Conservation (phyloP, 2,797 vertebrate species). For the Galago senegalensis region DNA sequence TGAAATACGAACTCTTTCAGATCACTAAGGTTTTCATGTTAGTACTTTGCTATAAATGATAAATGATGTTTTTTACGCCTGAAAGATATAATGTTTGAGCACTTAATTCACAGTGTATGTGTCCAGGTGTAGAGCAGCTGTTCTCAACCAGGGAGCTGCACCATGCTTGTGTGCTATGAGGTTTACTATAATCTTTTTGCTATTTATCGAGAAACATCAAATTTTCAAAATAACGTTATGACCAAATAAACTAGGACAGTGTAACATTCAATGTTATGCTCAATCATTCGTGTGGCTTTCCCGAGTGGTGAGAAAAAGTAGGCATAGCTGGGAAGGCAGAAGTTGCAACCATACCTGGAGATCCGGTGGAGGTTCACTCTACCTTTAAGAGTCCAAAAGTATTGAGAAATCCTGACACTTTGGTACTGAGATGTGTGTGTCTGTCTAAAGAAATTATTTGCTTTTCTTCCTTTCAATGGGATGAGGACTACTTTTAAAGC, state of each 20-base stretch:
- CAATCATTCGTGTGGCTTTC: background rate
- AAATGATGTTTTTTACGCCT: background rate
- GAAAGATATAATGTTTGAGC: background rate
- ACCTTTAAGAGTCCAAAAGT: too few species aligned
- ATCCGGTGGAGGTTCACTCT: background rate
- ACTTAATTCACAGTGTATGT: background rate
- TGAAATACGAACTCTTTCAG: background rate
- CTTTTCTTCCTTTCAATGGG: background rate
- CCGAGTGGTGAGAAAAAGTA: background rate
- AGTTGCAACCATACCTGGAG: background rate
- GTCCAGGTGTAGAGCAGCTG: background rate
- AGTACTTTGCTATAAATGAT: background rate
- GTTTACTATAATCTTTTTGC: background rate
- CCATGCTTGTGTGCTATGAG: fast-evolving
- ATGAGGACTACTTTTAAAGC: background rate
- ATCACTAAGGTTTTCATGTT: background rate
- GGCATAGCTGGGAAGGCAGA: background rate
- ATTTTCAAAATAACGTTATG: background rate
- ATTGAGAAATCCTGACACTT: background rate
- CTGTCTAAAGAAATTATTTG: background rate
- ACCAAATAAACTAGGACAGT: background rate
- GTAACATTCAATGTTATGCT: background rate
- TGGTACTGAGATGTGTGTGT: background rate
- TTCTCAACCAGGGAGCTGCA: background rate
- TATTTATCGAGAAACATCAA: background rate